A percentile compares a stretch with the other conserved stretches of the same genome.
phyloP scores from a whole-genome alignment of 2,113 vertebrate species.

The Notothenia rossii region DNA sequence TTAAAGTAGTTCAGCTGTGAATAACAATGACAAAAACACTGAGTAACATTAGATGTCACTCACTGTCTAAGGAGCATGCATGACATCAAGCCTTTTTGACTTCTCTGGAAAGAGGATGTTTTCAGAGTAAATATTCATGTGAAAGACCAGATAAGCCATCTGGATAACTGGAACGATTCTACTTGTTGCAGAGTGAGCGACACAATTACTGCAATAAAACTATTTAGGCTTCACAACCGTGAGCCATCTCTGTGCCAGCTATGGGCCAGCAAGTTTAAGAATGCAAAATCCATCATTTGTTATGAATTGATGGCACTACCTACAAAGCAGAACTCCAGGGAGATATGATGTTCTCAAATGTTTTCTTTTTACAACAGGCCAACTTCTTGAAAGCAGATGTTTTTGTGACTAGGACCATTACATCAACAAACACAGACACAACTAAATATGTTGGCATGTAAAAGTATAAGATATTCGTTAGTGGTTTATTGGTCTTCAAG shows the following conservation, averaged over 20 bases:
- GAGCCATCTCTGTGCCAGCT: not conserved
- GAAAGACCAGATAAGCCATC: constrained; percentile 1
- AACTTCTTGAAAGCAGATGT: not conserved
- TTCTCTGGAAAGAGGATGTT: not conserved
- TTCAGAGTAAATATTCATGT: not conserved
- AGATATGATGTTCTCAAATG: not conserved
- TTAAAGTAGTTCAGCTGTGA: not conserved
- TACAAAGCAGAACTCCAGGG: not conserved
- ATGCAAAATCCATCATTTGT: not conserved
- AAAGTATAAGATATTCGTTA: not conserved
- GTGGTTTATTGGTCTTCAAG: not conserved
- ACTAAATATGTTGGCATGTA: not conserved
- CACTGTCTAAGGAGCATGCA: not conserved
- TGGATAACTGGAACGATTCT: constrained; percentile 4
- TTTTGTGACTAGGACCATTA: not conserved
- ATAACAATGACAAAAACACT: constrained; percentile 5
- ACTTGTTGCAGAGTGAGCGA: constrained; percentile 6
- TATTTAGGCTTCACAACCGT: constrained; percentile 6
- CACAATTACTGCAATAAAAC: not conserved
- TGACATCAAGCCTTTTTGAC: not conserved
- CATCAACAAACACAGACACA: not conserved
- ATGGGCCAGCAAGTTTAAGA: constrained; percentile 2
- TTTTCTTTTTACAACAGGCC: not conserved
- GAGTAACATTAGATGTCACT: not conserved
- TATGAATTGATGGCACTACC: not conserved